Conservation (phyloP, 2,113 vertebrate species). For the Galeopterus variegatus region DNA sequence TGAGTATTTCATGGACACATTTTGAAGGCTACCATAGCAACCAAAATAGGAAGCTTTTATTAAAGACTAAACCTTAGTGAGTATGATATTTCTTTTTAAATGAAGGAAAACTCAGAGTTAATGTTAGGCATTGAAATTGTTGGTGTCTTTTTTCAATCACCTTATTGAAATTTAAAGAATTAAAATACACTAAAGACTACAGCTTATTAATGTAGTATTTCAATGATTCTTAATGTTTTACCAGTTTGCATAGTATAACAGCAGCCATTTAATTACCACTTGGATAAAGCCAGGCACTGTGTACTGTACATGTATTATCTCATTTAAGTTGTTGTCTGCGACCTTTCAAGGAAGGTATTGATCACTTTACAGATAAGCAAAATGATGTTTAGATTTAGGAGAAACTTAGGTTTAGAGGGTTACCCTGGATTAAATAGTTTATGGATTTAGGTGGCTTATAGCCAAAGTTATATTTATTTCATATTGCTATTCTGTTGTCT, state of each 20-base stretch:
- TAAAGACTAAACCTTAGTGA: not conserved
- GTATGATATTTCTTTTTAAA: conserved; percentile 27
- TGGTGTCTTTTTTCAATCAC: not conserved
- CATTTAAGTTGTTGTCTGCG: not conserved
- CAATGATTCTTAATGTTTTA: not conserved
- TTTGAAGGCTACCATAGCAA: conserved; percentile 23
- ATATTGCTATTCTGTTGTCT: not conserved
- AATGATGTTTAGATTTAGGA: conserved; percentile 25
- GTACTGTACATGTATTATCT: not conserved
- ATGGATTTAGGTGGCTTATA: not conserved
- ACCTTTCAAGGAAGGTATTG: not conserved
- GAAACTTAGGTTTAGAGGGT: not conserved
- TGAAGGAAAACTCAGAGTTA: not conserved
- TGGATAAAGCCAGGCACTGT: not conserved
- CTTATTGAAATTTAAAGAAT: not conserved
- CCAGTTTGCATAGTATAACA: not conserved
- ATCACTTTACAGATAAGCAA: conserved; percentile 45
- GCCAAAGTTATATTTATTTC: not conserved
- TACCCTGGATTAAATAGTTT: not conserved
- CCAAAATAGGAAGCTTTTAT: not conserved
- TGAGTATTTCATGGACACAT: conserved; percentile 20
- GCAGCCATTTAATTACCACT: not conserved
- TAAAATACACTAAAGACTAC: not conserved
- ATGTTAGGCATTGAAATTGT: conserved; percentile 30
- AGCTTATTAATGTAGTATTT: not conserved